phyloP scores from a whole-genome alignment of 2,113 vertebrate genomes.

The Leptobrachium ailaonicum region DNA sequence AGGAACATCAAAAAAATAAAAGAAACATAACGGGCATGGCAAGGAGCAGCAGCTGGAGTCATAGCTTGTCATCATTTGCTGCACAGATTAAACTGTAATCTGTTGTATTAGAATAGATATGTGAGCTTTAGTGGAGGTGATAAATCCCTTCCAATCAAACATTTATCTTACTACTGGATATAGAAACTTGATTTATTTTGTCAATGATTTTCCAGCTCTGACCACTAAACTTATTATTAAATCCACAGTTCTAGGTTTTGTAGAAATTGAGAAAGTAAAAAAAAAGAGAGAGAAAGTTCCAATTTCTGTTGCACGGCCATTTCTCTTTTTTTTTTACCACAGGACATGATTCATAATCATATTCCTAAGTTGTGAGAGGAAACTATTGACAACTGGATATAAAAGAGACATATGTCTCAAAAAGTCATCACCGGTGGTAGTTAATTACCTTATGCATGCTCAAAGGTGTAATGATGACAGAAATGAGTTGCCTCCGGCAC shows the following conservation, averaged over 20 bases:
- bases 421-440: too few species aligned
- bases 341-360: too few species aligned
- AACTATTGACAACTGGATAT: too few species aligned
- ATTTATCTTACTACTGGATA: conserved; percentile 43
- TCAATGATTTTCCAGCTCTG: conserved; percentile 22
- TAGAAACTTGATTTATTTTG: conserved; percentile 38
- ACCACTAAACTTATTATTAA: conserved; percentile 22
- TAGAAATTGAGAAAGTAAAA: too few species aligned
- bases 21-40: conserved; percentile 18
- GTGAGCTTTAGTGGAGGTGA: conserved; percentile 19
- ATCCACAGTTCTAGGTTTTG: not conserved
- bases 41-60: conserved; percentile 29
- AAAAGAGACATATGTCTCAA: too few species aligned
- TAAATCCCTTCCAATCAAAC: conserved; percentile 41
- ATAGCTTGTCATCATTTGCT: conserved; percentile 16
- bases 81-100: conserved; percentile 45
- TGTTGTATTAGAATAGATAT: conserved; percentile 34
- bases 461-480: too few species aligned
- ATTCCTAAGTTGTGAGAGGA: too few species aligned
- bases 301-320: not conserved
- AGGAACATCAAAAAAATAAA: conserved; percentile 36
- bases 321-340: not conserved
- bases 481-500: too few species aligned
- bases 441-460: too few species aligned
- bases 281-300: not conserved